phyloP scores from a whole-genome alignment of 2,113 vertebrate species.

The Etia nguti region DNA sequence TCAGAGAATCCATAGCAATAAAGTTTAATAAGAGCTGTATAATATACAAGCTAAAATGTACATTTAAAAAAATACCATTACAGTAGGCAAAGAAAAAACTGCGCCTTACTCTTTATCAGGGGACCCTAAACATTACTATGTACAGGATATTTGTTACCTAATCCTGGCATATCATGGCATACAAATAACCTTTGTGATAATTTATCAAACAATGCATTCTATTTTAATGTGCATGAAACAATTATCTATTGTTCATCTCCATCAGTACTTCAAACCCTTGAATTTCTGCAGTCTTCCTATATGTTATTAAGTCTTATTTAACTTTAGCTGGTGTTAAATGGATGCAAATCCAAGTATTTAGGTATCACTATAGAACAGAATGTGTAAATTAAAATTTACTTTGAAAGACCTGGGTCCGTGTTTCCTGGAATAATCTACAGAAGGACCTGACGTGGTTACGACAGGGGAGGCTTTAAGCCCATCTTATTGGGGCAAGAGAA shows the following conservation, averaged over 20 bases:
- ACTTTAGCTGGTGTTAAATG: neutral
- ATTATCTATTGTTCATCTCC: neutral
- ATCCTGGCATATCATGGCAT: neutral
- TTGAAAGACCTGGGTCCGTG: neutral
- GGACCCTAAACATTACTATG: no score
- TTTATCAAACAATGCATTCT: neutral
- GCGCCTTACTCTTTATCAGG: neutral
- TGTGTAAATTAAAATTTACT: neutral
- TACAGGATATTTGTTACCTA: neutral
- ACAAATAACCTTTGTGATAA: neutral
- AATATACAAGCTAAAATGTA: neutral
- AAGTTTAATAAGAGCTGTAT: neutral
- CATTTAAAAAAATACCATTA: neutral
- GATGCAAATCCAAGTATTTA: neutral
- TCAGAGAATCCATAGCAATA: neutral
- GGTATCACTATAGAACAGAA: neutral
- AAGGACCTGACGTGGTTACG: rapidly evolving
- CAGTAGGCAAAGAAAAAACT: neutral
- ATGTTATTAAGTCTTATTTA: neutral
- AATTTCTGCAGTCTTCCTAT: neutral
- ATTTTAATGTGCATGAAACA: neutral
- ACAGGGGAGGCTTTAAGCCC: rapidly evolving
- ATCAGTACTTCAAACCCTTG: neutral
- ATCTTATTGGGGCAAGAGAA: neutral
- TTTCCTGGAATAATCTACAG: neutral